Conservation (phyloP, 2,797 vertebrate genomes). For the Betta splendens region DNA sequence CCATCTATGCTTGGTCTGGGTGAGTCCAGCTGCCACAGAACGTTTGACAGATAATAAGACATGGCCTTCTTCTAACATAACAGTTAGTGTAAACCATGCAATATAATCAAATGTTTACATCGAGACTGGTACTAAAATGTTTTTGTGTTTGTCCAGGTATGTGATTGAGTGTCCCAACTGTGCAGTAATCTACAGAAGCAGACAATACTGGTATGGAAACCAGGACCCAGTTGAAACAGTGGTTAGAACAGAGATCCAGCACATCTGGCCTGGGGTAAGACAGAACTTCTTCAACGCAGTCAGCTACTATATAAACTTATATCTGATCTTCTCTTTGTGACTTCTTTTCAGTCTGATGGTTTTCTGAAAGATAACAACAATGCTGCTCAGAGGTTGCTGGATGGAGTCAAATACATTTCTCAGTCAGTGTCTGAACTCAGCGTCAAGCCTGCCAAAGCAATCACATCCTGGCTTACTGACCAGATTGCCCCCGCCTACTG, state of each 20-base stretch:
- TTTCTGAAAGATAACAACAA: conserved; percentile 99
- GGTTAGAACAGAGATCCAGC: conserved; percentile 97
- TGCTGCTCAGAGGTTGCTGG: conserved; percentile 95
- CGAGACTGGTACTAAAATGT: neutral
- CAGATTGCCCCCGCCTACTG: conserved; percentile 98
- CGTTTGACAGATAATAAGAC: conserved; percentile 7
- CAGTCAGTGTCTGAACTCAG: conserved; percentile 97
- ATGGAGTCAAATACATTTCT: conserved; percentile 98
- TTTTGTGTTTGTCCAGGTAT: conserved; percentile 80
- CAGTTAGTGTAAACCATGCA: neutral
- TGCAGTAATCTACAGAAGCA: conserved; percentile 94
- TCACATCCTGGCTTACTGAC: conserved; percentile 97
- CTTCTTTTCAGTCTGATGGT: conserved; percentile 86
- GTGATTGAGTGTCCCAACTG: conserved; percentile 98
- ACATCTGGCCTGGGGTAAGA: conserved; percentile 97
- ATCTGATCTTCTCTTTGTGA: neutral
- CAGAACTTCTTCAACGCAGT: conserved; percentile 11
- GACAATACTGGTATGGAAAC: conserved; percentile 99
- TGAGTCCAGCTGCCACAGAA: conserved; percentile 77
- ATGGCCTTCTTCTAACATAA: conserved; percentile 1
- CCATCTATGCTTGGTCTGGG: conserved; percentile 99
- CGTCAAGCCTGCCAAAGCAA: conserved; percentile 95
- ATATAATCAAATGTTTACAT: neutral
- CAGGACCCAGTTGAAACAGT: conserved; percentile 98
- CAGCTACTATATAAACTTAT: neutral